Percentiles rank a stretch among this genome's conserved stretches.
These are phyloP conservation scores for Taenaris catops DNA, from an alignment of 2,888 invertebrate species.

Conservation along the genomic window DNA sequence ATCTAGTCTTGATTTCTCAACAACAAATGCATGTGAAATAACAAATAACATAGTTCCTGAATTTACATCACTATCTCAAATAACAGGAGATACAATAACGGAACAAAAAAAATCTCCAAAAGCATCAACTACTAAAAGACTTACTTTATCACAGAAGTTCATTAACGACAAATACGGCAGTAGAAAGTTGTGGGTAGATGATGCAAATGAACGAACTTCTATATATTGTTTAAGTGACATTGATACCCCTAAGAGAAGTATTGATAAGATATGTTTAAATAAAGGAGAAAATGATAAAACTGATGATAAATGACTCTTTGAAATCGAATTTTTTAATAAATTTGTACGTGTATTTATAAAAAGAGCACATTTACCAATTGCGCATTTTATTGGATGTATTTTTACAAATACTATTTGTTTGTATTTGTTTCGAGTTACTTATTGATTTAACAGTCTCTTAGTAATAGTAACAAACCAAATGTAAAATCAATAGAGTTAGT, in stretches of 20 bases:
- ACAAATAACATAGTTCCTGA: constrained; percentile 67
- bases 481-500: constrained; percentile 63
- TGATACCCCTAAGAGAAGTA: constrained; percentile 55
- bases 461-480: constrained; percentile 14
- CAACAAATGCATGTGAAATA: constrained; percentile 39
- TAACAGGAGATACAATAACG: constrained; percentile 49
- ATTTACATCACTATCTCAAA: constrained; percentile 71
- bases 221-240: constrained; percentile 49
- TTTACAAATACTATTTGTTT: too few relatives aligned
- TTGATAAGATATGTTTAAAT: constrained; percentile 52
- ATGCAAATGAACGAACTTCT: constrained; percentile 47
- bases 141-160: constrained; percentile 72
- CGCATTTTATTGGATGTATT: too few relatives aligned
- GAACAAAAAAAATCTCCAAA: constrained; percentile 61
- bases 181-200: constrained; percentile 68
- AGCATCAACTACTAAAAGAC: constrained; percentile 52
- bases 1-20: constrained; percentile 61
- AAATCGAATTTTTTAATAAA: too few relatives aligned
- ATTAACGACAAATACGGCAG: constrained; percentile 77
- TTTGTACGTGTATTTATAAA: too few relatives aligned
- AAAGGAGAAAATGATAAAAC: constrained; percentile 46
- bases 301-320: constrained; percentile 47
- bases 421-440: too few relatives aligned
- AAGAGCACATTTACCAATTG: too few relatives aligned
- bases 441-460: constrained; percentile 17